Evolutionary conservation across 2,797 vertebrate genomes (phyloP), one percentile per base, ranked within the genome.

Genomic region (Menidia menidia): DNA sequence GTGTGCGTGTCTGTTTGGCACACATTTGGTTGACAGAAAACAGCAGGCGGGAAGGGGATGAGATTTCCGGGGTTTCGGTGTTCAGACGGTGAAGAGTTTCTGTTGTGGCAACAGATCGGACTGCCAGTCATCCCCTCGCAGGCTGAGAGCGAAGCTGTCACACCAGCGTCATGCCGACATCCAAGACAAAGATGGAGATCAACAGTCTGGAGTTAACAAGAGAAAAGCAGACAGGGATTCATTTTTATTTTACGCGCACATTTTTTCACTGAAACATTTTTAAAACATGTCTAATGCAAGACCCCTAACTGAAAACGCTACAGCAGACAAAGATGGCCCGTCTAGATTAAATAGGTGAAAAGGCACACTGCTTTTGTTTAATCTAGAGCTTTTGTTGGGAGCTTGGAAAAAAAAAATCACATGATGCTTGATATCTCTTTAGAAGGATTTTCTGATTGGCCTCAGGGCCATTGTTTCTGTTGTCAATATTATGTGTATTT

Each of bases 21-120:
- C 93, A 90, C 78, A 78, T 92, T 92, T 86, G 81, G 89, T 87
- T 88, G 86, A 89, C 81, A 87, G 87, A 85, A 88, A 90, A 89
- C 80, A 81, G 87, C 78, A 73, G 75, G 86, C 60, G 31, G 77
- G 78, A 59, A 85, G 84, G 68, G 69, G 77, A 88, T 75, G 77
- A 82, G 77, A 86, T 81, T 78, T 78, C 82, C 77, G 76, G 74
- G 71, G 60, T 81, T 80, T 78, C 71, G 66, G 68, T 50, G 60
- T 77, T 89, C 74, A 66, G 72, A 79, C 73, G 54, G 69, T 61
- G 68, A 67, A 71, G 53, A 79, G 80, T 71, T 25, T 71, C 62
- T 84, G 85, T 84, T 82, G 69, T 80, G 82, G 79, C 74, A 77
- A 86, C 81, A 87, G 78, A 77, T 58, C 57, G 55, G 71, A 64